Evolutionary conservation across 2,888 invertebrate species (phyloP), one percentile per base, ranked within the genome.

Genomic region (Agrotis puta): DNA sequence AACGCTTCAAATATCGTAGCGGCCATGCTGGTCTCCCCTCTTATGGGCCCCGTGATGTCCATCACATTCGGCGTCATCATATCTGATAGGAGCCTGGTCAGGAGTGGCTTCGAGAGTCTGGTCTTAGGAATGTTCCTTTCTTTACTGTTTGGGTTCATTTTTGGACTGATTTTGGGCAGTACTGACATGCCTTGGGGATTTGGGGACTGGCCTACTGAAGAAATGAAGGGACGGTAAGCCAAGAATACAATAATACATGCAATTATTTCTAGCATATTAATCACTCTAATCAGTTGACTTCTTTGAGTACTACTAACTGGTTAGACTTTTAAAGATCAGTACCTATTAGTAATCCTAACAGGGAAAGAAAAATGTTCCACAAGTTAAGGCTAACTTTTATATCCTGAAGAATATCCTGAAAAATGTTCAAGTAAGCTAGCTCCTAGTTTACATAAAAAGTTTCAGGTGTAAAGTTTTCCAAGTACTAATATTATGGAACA

Each of bases 1-100:
- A 98, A 98, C 88, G 97, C 98, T 9, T 98, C 98, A 0, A 97
- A 98, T 85, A 97, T 98, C 79, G 97, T 97, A 27, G 98, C 98
- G 39, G 98, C 98, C 39, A 98, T 98, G 98, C 91, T 98, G 85
- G 97, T 98, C 1, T 98, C 98, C 2, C 98, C 98, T 0, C 95
- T 98, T 16, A 98, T 98, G 98, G 98, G 98, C 1, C 98, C 98
- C 0, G 98, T 98, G 18, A 97, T 98, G 97, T 98, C 98, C n/a
- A 97, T 98, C 80, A 98, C 98, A 66, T 98, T 98, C 90, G 98
- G 98, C 11, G 97, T 97, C 27, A 98, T 98, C 75, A 98, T 98
- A 85, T 97, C 98, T 39, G 98, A 98, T 90, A 93, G 96, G 84
- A 96, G 97, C 79, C 96, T 98, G 11, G 96, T 98, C 83, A 96